Percentiles rank a stretch among this genome's conserved stretches.
These are phyloP conservation scores for Cremastobaeus sp. DNA, from an alignment of 2,888 invertebrate genomes.

Conservation along the genomic window DNA sequence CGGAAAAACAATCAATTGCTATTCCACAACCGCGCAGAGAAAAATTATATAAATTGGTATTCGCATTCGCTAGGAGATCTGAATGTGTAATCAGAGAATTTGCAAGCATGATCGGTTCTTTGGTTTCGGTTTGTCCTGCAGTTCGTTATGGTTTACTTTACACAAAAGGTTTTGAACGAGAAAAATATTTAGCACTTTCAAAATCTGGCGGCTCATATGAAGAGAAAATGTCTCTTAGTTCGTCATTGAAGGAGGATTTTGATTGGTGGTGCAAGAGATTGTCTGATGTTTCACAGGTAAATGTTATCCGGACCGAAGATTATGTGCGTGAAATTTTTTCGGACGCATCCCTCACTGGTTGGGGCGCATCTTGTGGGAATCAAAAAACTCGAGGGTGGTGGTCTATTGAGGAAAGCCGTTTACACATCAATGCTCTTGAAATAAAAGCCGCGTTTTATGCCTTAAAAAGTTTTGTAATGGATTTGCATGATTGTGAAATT, in stretches of 20 bases:
- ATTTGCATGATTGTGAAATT: background rate
- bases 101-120: background rate
- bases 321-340: too few species aligned
- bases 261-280: background rate
- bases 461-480: background rate
- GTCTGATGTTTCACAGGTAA: background rate
- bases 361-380: too few species aligned
- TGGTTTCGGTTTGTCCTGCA: background rate
- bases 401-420: too few species aligned
- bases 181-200: slow-evolving; percentile 1
- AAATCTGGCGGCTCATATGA: background rate
- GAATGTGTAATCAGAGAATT: background rate
- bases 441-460: too few species aligned
- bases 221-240: background rate
- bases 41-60: background rate
- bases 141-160: background rate
- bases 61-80: background rate
- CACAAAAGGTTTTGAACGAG: background rate
- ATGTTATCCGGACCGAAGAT: too few species aligned
- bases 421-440: too few species aligned
- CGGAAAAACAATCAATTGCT: slow-evolving; percentile 6
- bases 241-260: background rate
- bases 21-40: slow-evolving; percentile 2
- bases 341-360: too few species aligned
- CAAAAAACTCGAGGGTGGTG: too few species aligned